A percentile compares a stretch with the other conserved stretches of the same genome.
Evolutionary conservation across 2,113 vertebrate genomes (phyloP).

Genomic region (Rhynchopsitta pachyrhyncha): DNA sequence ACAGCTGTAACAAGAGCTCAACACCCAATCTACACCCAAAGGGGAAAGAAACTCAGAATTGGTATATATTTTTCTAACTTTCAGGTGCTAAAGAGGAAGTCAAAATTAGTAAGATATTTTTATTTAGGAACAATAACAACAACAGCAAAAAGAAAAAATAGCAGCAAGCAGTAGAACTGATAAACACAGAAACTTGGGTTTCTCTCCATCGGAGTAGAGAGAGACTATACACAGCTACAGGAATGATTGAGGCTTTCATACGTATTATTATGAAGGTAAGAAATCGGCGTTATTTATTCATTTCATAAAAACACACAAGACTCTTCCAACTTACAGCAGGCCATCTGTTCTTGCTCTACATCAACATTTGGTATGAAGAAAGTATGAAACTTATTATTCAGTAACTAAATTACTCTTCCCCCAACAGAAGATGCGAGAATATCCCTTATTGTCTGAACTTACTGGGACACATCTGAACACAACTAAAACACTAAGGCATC

Average conservation of each 20-base stretch:
- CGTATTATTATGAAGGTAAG: neutral
- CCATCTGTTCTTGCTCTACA: neutral
- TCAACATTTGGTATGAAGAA: neutral
- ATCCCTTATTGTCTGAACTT: neutral
- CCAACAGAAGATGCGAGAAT: neutral
- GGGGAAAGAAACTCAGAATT: neutral
- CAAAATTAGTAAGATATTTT: neutral
- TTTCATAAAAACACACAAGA: neutral
- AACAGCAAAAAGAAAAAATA: neutral
- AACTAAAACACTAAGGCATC: neutral
- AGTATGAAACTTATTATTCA: neutral
- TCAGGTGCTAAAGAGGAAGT: neutral
- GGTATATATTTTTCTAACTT: neutral
- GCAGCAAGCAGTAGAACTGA: neutral
- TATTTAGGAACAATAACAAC: neutral
- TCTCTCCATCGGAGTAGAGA: neutral
- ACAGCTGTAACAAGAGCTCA: conserved; percentile 5
- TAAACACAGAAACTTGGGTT: neutral
- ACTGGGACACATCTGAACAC: neutral
- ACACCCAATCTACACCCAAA: neutral
- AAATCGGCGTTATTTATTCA: neutral
- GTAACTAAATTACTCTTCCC: neutral
- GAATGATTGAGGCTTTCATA: neutral
- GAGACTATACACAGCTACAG: neutral
- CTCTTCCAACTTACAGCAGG: rapidly evolving